Base-by-base conservation (phyloP, 2,888 invertebrate species). In the Lamellibrachia columna region DNA sequence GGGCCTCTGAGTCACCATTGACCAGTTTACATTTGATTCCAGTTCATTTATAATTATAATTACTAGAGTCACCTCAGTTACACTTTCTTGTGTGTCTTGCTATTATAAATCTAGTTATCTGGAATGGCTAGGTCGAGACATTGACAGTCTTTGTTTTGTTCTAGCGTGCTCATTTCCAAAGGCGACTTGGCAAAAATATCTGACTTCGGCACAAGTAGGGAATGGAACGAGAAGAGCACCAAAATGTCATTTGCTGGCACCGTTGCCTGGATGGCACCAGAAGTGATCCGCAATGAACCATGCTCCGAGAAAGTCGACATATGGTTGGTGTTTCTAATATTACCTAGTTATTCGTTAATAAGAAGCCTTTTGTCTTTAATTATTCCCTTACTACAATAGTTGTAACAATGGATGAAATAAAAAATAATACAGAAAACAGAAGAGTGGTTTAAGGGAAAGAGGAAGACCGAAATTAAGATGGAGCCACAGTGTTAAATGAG, bases 261-360 rank as follows among this genome's bases (percentile, higher is more conserved):
- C 0, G 98, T 99, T 0, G 98, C 99, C 0, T 99, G 99, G 99
- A 99, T 99, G 99, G 99, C 99, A 0, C 99, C 99, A 0, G 99
- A 99, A 97, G 98, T 99, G 90, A 99, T 99, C 94, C 97, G 99
- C 93, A 99, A 99, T 96, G 98, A 99, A 96, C 98, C 98, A 0
- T 99, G 99, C 96, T 99, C 98, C 0, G 99, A 99, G 96, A 98
- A 99, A 96, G 99, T 99, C 0, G 99, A 99, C 96, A 98, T 99
- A 93, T 99, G 99, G 99, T 97, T 96, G 96, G 96, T 95, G 92
- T 91, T 11, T 28, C 53, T 91, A 52, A 2, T 91, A 91, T 91
- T 91, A 11, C 28, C 90, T 90, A 90, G 52, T 15, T 40, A 53
- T 28, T 91, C 6, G 40, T 91, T 52, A 91, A n/a, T 40, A 91